Evolutionary conservation across 23 tunicate species (phyloP).

Genomic region (Aplidium turbinatum): DNA sequence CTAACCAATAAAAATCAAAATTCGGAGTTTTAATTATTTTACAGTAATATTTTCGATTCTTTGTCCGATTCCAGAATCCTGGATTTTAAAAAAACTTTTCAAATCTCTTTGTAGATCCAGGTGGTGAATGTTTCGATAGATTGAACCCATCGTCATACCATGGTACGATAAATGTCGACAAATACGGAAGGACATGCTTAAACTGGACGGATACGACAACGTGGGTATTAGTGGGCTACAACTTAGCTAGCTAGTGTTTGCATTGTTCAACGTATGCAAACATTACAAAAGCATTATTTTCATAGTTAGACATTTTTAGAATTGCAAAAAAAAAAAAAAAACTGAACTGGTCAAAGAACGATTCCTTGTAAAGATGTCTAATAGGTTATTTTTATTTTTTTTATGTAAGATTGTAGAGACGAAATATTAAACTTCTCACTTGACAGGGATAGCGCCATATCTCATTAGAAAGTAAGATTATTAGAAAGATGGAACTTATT

Average conservation of each 20-base stretch:
- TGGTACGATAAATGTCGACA: slow-evolving; percentile 12
- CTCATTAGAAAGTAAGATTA: too few species aligned
- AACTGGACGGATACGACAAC: slow-evolving; percentile 22
- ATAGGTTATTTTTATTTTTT: not conserved
- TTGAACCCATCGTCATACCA: not conserved
- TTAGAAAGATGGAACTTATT: too few species aligned
- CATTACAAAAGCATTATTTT: too few species aligned
- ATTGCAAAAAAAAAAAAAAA: not conserved
- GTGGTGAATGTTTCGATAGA: slow-evolving; percentile 15
- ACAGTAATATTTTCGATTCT: not conserved
- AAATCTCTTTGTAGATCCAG: slow-evolving; percentile 1
- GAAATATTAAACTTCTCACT: too few species aligned
- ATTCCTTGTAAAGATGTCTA: not conserved
- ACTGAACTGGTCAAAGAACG: not conserved
- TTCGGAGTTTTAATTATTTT: not conserved
- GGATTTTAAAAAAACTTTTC: not conserved
- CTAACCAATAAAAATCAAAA: not conserved
- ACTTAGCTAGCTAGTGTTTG: too few species aligned
- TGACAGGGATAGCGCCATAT: too few species aligned
- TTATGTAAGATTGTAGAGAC: not conserved
- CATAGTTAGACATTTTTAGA: not conserved
- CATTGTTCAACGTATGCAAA: too few species aligned
- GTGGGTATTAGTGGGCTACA: slow-evolving; percentile 1
- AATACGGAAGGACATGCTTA: slow-evolving; percentile 11
- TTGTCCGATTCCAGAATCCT: not conserved